A percentile compares a stretch with the other conserved stretches of the same genome.
These are phyloP conservation scores for Rhagonycha fulva DNA, from an alignment of 2,888 invertebrate genomes.

Conservation along the genomic window DNA sequence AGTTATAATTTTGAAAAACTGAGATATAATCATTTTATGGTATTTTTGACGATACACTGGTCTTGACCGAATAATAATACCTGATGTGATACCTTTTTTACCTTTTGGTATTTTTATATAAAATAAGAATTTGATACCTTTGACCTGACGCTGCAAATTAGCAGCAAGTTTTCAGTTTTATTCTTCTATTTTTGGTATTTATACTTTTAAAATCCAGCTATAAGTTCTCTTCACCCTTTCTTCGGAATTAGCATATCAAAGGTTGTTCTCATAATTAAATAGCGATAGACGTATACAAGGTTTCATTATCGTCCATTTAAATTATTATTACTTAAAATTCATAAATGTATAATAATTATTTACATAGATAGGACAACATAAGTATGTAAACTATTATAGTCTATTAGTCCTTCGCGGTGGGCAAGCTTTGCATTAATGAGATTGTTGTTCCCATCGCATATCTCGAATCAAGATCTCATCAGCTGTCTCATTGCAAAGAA, in stretches of 20 bases:
- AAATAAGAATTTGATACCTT: too few relatives aligned
- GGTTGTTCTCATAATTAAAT: not conserved
- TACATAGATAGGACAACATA: slow-evolving; percentile 12
- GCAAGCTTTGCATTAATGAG: slow-evolving; percentile 49
- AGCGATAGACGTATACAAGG: not conserved
- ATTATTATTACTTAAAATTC: slow-evolving; percentile 18
- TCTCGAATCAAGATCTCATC: slow-evolving; percentile 49
- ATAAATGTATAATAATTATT: slow-evolving; percentile 7
- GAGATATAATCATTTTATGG: too few relatives aligned
- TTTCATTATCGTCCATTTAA: slow-evolving; percentile 10
- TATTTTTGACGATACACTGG: too few relatives aligned
- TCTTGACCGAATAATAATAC: too few relatives aligned
- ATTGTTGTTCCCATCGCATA: slow-evolving; percentile 48
- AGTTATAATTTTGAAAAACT: too few relatives aligned
- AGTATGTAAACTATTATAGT: slow-evolving; percentile 28
- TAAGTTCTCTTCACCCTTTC: not conserved
- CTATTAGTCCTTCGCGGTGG: slow-evolving; percentile 40
- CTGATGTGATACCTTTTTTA: too few relatives aligned
- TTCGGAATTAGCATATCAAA: not conserved
- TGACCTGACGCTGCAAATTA: too few relatives aligned
- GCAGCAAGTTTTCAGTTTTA: too few relatives aligned
- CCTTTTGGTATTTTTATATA: too few relatives aligned
- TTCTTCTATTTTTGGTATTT: too few relatives aligned
- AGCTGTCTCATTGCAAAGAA: slow-evolving; percentile 46
- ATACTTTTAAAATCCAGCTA: not conserved